A percentile compares a stretch with the other conserved stretches of the same genome.
These are phyloP conservation scores for Drosophila tsacasi DNA, from an alignment of 1,140 invertebrate genomes.

Conservation along the genomic window DNA sequence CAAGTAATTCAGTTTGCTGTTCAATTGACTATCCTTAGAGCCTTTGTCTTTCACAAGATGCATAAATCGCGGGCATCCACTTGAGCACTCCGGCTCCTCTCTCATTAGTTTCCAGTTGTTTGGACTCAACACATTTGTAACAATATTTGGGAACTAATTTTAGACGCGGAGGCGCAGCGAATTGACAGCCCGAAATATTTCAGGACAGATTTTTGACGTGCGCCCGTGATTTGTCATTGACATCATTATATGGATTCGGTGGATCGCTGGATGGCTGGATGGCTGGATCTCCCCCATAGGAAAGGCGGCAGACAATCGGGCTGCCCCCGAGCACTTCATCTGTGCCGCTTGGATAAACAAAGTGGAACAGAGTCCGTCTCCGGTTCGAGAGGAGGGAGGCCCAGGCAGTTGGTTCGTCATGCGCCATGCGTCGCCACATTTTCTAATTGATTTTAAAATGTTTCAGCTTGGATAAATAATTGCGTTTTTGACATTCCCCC, in stretches of 20 bases:
- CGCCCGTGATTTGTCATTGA: slow-evolving; percentile 85
- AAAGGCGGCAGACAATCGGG: slow-evolving; percentile 63
- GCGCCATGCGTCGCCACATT: slow-evolving; percentile 83
- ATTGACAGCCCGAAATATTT: slow-evolving; percentile 84
- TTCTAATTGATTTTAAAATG: slow-evolving; percentile 85
- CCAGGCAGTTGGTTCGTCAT: slow-evolving; percentile 46
- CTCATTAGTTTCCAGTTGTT: slow-evolving; percentile 71
- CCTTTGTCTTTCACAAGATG: slow-evolving; percentile 65
- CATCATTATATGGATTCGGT: slow-evolving; percentile 64
- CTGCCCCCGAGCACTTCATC: slow-evolving; percentile 77
- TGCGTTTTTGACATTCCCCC: slow-evolving; percentile 79
- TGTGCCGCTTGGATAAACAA: slow-evolving; percentile 82
- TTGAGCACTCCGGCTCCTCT: slow-evolving; percentile 42
- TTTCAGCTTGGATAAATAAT: slow-evolving; percentile 85
- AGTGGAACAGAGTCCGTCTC: slow-evolving; percentile 8
- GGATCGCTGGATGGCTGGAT: slow-evolving; percentile 19
- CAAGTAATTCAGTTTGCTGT: slow-evolving; percentile 53
- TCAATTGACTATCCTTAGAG: slow-evolving; percentile 42
- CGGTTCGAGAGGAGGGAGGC: slow-evolving; percentile 1
- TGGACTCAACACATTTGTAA: slow-evolving; percentile 85
- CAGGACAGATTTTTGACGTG: slow-evolving; percentile 84
- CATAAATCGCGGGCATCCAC: slow-evolving; percentile 69
- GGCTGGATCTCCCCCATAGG: slow-evolving; percentile 37
- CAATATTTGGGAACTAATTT: slow-evolving; percentile 85
- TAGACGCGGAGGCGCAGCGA: slow-evolving; percentile 61